Conservation (phyloP, 1,140 invertebrate species). For the Halotydeus destructor region DNA sequence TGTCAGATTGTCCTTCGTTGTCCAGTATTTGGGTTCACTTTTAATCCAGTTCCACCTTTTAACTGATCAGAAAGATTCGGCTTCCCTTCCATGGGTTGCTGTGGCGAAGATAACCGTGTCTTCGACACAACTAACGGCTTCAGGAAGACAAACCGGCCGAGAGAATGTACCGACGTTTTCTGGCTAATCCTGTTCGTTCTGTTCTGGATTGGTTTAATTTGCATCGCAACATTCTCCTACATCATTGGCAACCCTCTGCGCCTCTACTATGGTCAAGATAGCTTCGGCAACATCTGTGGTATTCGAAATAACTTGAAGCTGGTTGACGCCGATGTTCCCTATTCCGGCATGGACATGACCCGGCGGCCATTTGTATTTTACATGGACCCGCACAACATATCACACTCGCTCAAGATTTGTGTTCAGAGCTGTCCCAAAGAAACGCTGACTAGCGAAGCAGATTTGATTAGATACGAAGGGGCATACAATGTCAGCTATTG, state of each 20-base stretch:
- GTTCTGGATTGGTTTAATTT: constrained; percentile 50
- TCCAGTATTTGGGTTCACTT: no score
- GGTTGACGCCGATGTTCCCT: constrained; percentile 34
- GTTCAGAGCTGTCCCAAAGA: constrained; percentile 61
- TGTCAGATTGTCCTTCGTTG: no score
- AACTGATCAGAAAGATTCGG: no score
- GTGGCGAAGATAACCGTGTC: no score
- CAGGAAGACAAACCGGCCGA: no score
- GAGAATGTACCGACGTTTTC: constrained; percentile 49
- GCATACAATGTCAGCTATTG: constrained; percentile 48
- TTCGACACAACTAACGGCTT: no score
- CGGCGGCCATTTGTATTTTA: constrained; percentile 61
- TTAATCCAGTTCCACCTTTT: no score
- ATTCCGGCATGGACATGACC: constrained; percentile 55
- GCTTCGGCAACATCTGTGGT: constrained; percentile 87
- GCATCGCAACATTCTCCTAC: constrained; percentile 66
- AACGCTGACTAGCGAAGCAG: constrained; percentile 36
- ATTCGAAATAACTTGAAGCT: constrained; percentile 50
- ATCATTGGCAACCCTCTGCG: constrained; percentile 67
- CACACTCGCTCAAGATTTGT: constrained; percentile 60
- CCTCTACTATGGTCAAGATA: constrained; percentile 77
- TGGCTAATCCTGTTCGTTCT: constrained; percentile 58
- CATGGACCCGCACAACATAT: constrained; percentile 50
- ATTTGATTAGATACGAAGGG: constrained; percentile 49
- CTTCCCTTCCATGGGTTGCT: no score